Base-by-base conservation (phyloP, 2,888 invertebrate genomes). In the Dexiosoma caninum region DNA sequence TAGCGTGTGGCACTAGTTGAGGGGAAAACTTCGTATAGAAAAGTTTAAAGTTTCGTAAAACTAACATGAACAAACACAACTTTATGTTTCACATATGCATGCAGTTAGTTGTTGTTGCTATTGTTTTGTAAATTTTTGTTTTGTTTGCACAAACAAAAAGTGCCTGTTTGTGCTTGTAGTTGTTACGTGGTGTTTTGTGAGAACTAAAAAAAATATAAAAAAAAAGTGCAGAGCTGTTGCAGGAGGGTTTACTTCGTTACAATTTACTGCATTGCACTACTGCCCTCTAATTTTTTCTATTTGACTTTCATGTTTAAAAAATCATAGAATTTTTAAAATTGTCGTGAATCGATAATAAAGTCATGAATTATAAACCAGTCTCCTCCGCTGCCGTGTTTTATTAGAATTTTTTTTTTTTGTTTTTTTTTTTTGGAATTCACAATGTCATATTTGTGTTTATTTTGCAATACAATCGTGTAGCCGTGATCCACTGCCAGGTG, bases 111-210 rank as follows among this genome's bases (percentile, higher is more conserved):
- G 35, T 49, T 57, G 23, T 49, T 57, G 40, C 51, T 14, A 9
- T 75, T 49, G 42, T 42, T 79, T 74, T 74, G 40, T 32, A 67
- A 64, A 74, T 69, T 53, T 66, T 70, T 44, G 59, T 62, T 64
- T 70, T 60, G 37, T 75, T 75, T 19, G 44, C 19, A 51, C 53
- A 59, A 67, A 74, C 75, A 75, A 80, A 66, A 80, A 75, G 53
- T 75, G 49, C 49, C n/a, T n/a, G n/a, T n/a, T 69, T 35, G 21
- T 55, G 37, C 46, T 42, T 64, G 53, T 42, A 60, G 32, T 57
- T 57, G 55, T 49, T 67, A 32, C 30, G 49, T 66, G 32, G 14
- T 75, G 51, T 69, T 59, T 79, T 64, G 32, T 57, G 55, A 19
- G 42, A n/a, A 6, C 9, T n/a, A 37, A 14, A 51, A 23, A 19